Evolutionary conservation across 2,888 invertebrate genomes (phyloP).

Genomic region (Invenusta paracnida): DNA sequence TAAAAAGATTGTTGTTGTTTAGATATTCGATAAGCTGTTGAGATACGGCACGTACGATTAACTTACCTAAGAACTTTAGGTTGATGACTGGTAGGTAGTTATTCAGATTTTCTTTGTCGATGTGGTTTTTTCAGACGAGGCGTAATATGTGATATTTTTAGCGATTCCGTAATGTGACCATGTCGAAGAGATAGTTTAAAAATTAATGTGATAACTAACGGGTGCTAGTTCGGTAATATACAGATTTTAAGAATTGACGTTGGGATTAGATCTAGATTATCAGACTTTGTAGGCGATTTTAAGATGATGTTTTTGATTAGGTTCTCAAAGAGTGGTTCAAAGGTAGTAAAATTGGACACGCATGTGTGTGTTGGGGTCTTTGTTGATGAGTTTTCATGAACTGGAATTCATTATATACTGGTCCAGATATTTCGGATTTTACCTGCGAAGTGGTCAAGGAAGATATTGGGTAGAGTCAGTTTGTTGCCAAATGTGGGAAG

Average conservation of each 20-base stretch:
- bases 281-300: constrained; percentile 31
- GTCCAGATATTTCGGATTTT: background rate
- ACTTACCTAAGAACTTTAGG: background rate
- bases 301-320: constrained; percentile 16
- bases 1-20: background rate
- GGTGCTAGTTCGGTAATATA: background rate
- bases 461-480: constrained; percentile 14
- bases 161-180: background rate
- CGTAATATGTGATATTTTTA: background rate
- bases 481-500: constrained; percentile 21
- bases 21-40: background rate
- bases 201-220: background rate
- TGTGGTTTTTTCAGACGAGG: background rate
- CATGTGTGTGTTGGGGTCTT: background rate
- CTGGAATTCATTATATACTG: background rate
- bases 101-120: background rate
- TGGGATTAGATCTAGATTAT: background rate
- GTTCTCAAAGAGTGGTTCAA: constrained; percentile 1
- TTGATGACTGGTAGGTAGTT: background rate
- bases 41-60: background rate
- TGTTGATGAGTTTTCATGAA: constrained; percentile 10
- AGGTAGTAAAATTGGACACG: background rate
- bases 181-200: background rate
- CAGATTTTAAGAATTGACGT: background rate
- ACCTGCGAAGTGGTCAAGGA: background rate